Conservation (phyloP, 2,888 invertebrate genomes). For the Callyntrura guangdongensis region DNA sequence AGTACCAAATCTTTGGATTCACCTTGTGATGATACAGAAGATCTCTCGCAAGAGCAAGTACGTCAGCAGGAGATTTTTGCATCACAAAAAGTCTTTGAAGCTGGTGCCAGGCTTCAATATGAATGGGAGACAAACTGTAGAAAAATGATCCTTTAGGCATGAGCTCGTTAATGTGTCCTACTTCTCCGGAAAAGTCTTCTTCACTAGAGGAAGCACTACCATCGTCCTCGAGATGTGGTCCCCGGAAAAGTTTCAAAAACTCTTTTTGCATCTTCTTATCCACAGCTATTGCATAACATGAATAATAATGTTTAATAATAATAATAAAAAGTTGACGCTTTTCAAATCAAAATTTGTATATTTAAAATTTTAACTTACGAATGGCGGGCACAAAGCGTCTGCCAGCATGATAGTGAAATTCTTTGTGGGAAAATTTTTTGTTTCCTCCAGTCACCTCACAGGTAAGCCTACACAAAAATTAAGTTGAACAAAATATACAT, state of each 20-base stretch:
- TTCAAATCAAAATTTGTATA: not conserved
- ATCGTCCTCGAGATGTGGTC: constrained; percentile 55
- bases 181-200: constrained; percentile 68
- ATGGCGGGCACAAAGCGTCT: constrained; percentile 69
- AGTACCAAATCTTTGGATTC: constrained; percentile 77
- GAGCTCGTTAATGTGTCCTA: constrained; percentile 59
- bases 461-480: constrained; percentile 51
- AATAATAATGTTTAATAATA: not conserved
- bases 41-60: constrained; percentile 61
- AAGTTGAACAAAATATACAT: not conserved
- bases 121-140: constrained; percentile 66
- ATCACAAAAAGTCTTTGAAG: constrained; percentile 65
- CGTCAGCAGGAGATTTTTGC: constrained; percentile 59
- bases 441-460: constrained; percentile 71
- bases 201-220: constrained; percentile 65
- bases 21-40: constrained; percentile 68
- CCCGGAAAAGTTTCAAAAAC: constrained; percentile 69
- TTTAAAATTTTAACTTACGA: constrained; percentile 32
- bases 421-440: constrained; percentile 31
- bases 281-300: constrained; percentile 15
- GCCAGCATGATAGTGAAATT: constrained; percentile 66
- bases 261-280: constrained; percentile 63
- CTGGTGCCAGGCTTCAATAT: constrained; percentile 58
- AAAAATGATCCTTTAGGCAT: constrained; percentile 69
- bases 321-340: not conserved